Percentiles rank a stretch among this genome's conserved stretches.
phyloP scores from a whole-genome alignment of 2,113 vertebrate genomes.

The Trinectes maculatus region DNA sequence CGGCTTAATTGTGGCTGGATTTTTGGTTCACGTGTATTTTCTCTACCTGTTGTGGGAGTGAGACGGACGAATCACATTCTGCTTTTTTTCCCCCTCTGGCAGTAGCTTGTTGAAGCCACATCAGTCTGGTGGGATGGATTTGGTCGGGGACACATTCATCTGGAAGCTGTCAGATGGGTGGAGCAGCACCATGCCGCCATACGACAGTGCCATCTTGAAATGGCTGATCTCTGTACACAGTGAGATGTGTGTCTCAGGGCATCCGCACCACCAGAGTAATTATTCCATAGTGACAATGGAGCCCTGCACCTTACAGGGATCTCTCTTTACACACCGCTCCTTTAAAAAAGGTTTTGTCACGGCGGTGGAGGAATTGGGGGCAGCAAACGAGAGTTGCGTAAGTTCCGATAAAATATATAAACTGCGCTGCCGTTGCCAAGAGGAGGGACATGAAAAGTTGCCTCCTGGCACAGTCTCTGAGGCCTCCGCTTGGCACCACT shows the following conservation, averaged over 20 bases:
- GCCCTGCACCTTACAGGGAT: neutral
- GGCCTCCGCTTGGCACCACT: constrained; percentile 60
- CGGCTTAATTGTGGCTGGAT: no score
- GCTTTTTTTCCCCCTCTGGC: no score
- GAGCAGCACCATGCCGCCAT: neutral
- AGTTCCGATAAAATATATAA: constrained; percentile 55
- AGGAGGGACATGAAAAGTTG: constrained; percentile 60
- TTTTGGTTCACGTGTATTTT: no score
- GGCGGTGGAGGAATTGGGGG: constrained; percentile 17
- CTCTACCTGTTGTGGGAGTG: no score
- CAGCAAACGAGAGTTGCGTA: constrained; percentile 41
- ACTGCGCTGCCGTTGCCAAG: constrained; percentile 44
- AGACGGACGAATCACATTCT: no score
- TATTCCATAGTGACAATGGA: constrained; percentile 19
- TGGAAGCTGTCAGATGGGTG: neutral
- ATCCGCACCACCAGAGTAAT: constrained; percentile 10
- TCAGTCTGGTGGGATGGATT: no score
- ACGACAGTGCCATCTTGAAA: neutral
- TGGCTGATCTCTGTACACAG: neutral
- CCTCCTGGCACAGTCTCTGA: constrained; percentile 53
- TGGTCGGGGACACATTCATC: neutral
- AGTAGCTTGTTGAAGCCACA: no score
- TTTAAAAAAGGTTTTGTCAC: constrained; percentile 9
- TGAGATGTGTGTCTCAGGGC: constrained; percentile 42
- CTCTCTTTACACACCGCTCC: constrained; percentile 15